A percentile compares a stretch with the other conserved stretches of the same genome.
Conservation (phyloP, 2,113 vertebrate genomes). For the Columba janthina region DNA sequence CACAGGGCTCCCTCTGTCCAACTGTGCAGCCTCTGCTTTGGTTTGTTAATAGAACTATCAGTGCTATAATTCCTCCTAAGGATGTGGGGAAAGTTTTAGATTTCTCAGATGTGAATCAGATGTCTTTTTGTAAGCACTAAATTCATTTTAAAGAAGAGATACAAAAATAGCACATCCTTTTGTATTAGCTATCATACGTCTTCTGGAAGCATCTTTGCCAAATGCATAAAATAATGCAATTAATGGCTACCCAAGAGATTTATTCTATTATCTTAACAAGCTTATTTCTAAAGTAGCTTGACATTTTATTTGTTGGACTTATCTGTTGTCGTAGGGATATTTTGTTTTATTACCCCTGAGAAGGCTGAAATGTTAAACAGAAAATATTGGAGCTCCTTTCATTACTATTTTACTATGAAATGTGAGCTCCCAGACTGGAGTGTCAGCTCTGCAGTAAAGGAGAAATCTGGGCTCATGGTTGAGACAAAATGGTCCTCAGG, state of each 20-base stretch:
- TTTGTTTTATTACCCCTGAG: constrained; percentile 56
- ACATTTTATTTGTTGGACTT: constrained; percentile 57
- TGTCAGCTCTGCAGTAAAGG: not conserved
- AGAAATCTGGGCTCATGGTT: not conserved
- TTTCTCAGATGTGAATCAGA: not conserved
- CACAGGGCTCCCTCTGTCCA: not conserved
- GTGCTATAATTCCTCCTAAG: not conserved
- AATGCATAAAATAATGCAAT: not conserved
- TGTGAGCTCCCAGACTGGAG: not conserved
- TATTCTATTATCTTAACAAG: constrained; percentile 42
- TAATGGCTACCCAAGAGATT: constrained; percentile 33
- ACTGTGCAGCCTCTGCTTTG: not conserved
- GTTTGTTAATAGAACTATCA: not conserved
- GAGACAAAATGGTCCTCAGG: not conserved
- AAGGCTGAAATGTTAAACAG: constrained; percentile 37
- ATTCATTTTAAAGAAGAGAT: constrained; percentile 25
- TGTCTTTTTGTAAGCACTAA: not conserved
- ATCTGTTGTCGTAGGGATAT: constrained; percentile 40
- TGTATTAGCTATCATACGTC: not conserved
- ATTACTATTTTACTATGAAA: not conserved
- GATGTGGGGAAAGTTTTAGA: not conserved
- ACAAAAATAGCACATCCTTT: constrained; percentile 28
- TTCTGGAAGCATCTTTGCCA: constrained; percentile 28
- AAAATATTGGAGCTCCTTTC: constrained; percentile 12
- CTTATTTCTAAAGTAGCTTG: constrained; percentile 50